Evolutionary conservation across 1,140 invertebrate species (phyloP), one percentile per base, ranked within the genome.

Genomic region (Agraylea sexmaculata): DNA sequence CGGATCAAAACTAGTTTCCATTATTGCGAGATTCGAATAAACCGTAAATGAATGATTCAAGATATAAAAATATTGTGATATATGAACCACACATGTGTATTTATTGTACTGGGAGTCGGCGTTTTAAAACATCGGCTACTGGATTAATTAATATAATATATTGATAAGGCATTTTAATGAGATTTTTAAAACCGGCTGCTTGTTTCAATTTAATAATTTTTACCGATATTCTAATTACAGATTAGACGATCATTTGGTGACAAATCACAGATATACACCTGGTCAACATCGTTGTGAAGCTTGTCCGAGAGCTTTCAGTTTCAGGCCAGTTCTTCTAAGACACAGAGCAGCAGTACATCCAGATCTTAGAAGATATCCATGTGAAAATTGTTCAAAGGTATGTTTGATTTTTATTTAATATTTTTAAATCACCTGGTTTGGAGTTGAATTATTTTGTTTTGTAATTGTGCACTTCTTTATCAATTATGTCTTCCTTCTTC

Each of bases 381-480:
- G 92, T 64, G 91, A 95, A 57, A 91, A 93, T 59, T 96, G 92
- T 58, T 77, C 84, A 46, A 92, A 90, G 74, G 81, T 81, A 57
- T 66, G 59, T 52, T 15, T 10, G 1, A 39, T 17, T 42, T 28
- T 15, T 22, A n/a, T 15, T 15, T 18, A 20, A 35, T 27, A 19
- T 4, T 34, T 34, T 20, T 37, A 21, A 18, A 17, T 4, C 21
- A 35, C 18, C 23, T 27, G 7, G n/a, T 27, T 8, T 27, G n/a
- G 7, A 27, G 7, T 27, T 27, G 7, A 27, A 27, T 8, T 8
- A 7, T 8, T n/a, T 27, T 27, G 23, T n/a, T 8, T n/a, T n/a
- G n/a, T 27, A 8, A 27, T 8, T 8, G 7, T 27, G 23, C 7
- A n/a, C 15, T 4, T n/a, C 18, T 32, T 32, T 15, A 13, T 32